Conservation (phyloP, 1,140 invertebrate species). For the Cyrtorhinus lividipennis region DNA sequence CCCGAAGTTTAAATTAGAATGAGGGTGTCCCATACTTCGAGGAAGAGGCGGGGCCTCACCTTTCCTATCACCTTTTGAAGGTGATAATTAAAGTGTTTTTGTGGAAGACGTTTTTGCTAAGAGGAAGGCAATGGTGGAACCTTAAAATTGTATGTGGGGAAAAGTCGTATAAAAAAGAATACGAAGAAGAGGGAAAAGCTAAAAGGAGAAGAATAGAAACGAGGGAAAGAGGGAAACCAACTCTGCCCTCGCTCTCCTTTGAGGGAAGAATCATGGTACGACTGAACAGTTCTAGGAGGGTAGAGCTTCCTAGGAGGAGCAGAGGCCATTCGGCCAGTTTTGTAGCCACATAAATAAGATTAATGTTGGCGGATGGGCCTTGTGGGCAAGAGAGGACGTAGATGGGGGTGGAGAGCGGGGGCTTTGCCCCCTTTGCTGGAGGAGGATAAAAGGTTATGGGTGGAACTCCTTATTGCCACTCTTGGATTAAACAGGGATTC, state of each 20-base stretch:
- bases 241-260: too few species aligned
- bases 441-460: not conserved
- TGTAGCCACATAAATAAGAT: not conserved
- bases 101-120: too few species aligned
- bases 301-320: not conserved
- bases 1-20: too few species aligned
- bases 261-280: not conserved
- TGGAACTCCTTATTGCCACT: not conserved
- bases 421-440: too few species aligned
- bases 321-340: not conserved
- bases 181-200: too few species aligned
- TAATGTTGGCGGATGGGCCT: not conserved
- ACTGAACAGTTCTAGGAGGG: not conserved
- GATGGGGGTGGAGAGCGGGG: not conserved
- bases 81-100: too few species aligned
- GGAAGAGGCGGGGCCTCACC: too few species aligned
- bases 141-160: too few species aligned
- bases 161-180: not conserved
- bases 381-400: not conserved
- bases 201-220: too few species aligned
- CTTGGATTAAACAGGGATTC: not conserved
- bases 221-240: not conserved
- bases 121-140: too few species aligned
- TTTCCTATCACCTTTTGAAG: too few species aligned
- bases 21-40: too few species aligned